phyloP scores from a whole-genome alignment of 2,113 vertebrate genomes.

The Stegastes partitus region DNA sequence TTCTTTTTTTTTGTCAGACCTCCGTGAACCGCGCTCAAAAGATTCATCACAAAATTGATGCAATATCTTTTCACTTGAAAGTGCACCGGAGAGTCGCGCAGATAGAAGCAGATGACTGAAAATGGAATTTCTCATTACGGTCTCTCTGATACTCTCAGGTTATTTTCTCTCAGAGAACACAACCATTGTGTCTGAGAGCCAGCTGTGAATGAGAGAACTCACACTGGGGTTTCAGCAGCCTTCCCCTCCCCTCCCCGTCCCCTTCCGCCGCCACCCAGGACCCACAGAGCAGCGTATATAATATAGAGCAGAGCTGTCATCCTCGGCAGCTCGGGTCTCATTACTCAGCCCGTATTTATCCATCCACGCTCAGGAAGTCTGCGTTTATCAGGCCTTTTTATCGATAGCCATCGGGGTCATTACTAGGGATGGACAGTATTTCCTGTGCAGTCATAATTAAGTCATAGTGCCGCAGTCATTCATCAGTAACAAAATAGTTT shows the following conservation, averaged over 20 bases:
- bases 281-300: slow-evolving; percentile 66
- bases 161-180: slow-evolving; percentile 52
- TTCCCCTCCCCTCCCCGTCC: neutral
- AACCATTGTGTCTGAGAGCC: slow-evolving; percentile 42
- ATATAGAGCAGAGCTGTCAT: slow-evolving; percentile 82
- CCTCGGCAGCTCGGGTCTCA: slow-evolving; percentile 70
- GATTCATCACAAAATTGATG: slow-evolving; percentile 27
- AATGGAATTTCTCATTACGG: slow-evolving; percentile 62
- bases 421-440: slow-evolving; percentile 81
- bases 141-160: slow-evolving; percentile 49
- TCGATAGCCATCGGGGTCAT: slow-evolving; percentile 80
- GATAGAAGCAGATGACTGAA: slow-evolving; percentile 43
- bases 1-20: slow-evolving; percentile 10
- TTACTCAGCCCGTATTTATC: slow-evolving; percentile 80
- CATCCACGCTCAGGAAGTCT: slow-evolving; percentile 80
- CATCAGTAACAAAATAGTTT: slow-evolving; percentile 71
- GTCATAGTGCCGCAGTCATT: slow-evolving; percentile 73
- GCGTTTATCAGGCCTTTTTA: slow-evolving; percentile 85
- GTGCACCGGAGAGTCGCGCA: neutral
- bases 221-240: slow-evolving; percentile 45
- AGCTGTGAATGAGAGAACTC: slow-evolving; percentile 38
- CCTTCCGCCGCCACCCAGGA: slow-evolving; percentile 29
- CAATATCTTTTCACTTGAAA: slow-evolving; percentile 35
- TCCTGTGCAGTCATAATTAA: slow-evolving; percentile 84
- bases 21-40: neutral